These are phyloP conservation scores for Vicugna pacos DNA, from an alignment of 2,113 vertebrate species.

Conservation along the genomic window DNA sequence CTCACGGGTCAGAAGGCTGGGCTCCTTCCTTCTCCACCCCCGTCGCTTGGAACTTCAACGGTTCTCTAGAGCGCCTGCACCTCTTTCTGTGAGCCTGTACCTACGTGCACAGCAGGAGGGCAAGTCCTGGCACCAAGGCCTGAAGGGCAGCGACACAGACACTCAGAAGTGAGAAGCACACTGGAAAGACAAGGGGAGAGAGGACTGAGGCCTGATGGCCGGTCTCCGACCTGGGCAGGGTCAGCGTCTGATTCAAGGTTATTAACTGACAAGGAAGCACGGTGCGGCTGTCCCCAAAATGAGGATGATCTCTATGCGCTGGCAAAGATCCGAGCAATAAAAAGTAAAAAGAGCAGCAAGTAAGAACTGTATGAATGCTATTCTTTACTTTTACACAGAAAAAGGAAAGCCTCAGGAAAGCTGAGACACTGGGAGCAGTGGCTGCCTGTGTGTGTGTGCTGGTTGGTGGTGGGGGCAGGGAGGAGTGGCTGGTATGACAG, in stretches of 20 bases:
- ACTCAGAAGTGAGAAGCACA: not conserved
- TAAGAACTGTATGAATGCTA: not conserved
- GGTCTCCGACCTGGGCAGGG: not conserved
- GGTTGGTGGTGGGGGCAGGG: too few species aligned
- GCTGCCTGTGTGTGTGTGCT: not conserved
- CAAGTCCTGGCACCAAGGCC: not conserved
- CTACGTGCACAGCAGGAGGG: not conserved
- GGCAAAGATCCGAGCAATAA: not conserved
- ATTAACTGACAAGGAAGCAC: not conserved
- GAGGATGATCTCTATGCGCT: not conserved
- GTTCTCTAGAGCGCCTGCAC: not conserved
- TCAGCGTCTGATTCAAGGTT: not conserved
- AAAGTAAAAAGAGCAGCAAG: not conserved
- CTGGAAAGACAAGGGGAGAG: not conserved
- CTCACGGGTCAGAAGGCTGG: not conserved
- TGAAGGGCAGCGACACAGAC: not conserved
- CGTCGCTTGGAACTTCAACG: not conserved
- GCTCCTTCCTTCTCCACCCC: not conserved
- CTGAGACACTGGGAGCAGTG: not conserved
- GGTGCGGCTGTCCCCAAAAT: not conserved
- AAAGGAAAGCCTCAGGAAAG: not conserved
- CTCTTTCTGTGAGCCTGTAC: not conserved
- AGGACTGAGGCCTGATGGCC: slow-evolving; percentile 4
- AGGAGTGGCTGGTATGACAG: not conserved
- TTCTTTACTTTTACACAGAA: slow-evolving; percentile 3